Base-by-base conservation (phyloP, 2,888 invertebrate genomes). In the Temnothorax ravouxi region DNA sequence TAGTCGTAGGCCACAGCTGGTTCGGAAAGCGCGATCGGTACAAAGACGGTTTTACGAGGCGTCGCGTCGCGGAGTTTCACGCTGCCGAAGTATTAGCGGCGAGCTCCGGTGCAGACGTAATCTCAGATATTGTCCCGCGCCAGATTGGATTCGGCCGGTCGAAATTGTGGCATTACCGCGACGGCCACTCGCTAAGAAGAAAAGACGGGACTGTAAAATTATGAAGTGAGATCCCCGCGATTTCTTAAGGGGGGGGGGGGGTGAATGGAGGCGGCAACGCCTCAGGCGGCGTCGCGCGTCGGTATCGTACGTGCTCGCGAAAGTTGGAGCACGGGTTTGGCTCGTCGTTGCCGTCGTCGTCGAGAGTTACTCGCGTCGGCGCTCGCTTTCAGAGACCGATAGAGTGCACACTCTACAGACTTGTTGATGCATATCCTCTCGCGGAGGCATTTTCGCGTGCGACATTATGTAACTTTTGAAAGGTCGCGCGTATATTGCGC, bases 321-420 rank as follows among this genome's bases (percentile, higher is more conserved):
- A 88, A 89, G 80, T 89, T 87, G n/a, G 87, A 71, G 25, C 81
- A 64, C n/a, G 77, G 56, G 21, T 47, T 62, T 47, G 18, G 11
- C 47, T 79, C 71, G 25, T 47, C 75, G 74, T 71, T 25, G 50
- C 18, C 52, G 84, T 61, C 79, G 71, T 77, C 69, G 44, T 72
- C 77, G 71, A 88, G 87, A 72, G 84, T 62, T 84, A 69, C 84
- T 87, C 74, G 54, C 72, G 47, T 67, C 72, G 59, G 47, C 72
- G 47, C 74, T 69, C 54, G 87, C 88, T 88, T 88, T 88, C 84
- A 89, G 87, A 89, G 87, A 89, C 88, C 87, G 84, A 87, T 84
- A 77, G 87, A 88, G 88, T 87, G 66, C 83, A 74, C 77, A 84
- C 87, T 88, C 72, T 67, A 86, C 77, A 47, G 74, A 56, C 86